Evolutionary conservation across 1,140 invertebrate genomes (phyloP).

Genomic region (Bombus consobrinus): DNA sequence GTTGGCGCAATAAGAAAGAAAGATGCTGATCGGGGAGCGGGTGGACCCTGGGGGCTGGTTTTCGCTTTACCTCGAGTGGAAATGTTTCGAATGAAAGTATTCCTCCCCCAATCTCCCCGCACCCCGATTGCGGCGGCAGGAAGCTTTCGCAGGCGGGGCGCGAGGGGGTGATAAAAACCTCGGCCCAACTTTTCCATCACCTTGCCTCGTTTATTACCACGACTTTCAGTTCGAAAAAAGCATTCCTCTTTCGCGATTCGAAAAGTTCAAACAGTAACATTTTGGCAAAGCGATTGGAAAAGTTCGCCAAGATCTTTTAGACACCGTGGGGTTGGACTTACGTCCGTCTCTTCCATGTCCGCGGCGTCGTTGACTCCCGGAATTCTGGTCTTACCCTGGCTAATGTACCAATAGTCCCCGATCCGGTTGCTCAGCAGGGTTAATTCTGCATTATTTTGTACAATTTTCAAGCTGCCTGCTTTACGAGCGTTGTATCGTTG

Average conservation of each 20-base stretch:
- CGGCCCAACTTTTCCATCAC: slow-evolving; percentile 62
- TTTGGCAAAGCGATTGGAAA: slow-evolving; percentile 55
- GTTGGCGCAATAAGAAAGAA: slow-evolving; percentile 36
- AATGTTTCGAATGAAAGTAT: slow-evolving; percentile 34
- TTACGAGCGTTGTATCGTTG: slow-evolving; percentile 37
- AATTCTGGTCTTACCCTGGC: slow-evolving; percentile 95
- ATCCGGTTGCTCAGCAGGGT: slow-evolving; percentile 92
- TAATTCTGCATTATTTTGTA: slow-evolving; percentile 86
- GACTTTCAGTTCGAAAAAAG: neutral
- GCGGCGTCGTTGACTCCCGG: slow-evolving; percentile 96
- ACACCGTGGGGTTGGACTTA: slow-evolving; percentile 86
- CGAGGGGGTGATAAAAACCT: slow-evolving; percentile 65
- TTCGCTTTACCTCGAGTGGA: slow-evolving; percentile 49
- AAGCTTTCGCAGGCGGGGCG: slow-evolving; percentile 79
- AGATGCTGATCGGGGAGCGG: slow-evolving; percentile 78
- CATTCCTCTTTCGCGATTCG: neutral
- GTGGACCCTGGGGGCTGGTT: slow-evolving; percentile 61
- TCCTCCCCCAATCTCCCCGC: slow-evolving; percentile 76
- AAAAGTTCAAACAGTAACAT: neutral
- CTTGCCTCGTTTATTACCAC: slow-evolving; percentile 11
- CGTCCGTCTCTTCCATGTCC: slow-evolving; percentile 96
- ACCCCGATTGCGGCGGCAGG: slow-evolving; percentile 79
- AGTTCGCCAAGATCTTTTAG: slow-evolving; percentile 53
- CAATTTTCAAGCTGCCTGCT: slow-evolving; percentile 30
- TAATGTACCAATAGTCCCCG: slow-evolving; percentile 93